Conservation (phyloP, 2,888 invertebrate species). For the Rugalucina vietnamica region DNA sequence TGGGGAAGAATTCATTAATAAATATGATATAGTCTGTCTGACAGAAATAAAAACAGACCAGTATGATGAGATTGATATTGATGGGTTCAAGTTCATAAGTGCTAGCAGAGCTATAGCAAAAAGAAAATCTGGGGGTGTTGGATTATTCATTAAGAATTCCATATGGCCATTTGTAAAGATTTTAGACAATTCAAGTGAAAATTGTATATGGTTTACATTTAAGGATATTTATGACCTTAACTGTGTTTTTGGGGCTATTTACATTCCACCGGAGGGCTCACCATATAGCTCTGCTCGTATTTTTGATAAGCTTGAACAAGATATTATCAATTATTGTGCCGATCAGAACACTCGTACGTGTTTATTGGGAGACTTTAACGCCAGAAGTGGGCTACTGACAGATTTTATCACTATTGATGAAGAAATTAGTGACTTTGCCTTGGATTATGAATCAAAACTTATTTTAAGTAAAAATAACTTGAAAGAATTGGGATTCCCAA, state of each 20-base stretch:
- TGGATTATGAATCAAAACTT: conserved; percentile 2
- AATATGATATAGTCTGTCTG: background rate
- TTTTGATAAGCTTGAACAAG: conserved; percentile 8
- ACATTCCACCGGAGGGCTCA: conserved; percentile 3
- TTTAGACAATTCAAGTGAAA: background rate
- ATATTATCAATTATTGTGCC: background rate
- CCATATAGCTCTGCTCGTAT: conserved; percentile 5
- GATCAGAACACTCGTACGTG: background rate
- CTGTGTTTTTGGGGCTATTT: conserved; percentile 7
- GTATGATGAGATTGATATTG: background rate
- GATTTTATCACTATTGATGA: conserved; percentile 9
- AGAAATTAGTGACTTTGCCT: background rate
- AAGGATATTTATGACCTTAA: background rate
- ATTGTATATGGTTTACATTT: conserved; percentile 10
- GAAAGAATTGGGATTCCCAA: background rate
- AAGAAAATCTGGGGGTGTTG: conserved; percentile 9
- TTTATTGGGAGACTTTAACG: conserved; percentile 1
- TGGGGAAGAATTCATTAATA: background rate
- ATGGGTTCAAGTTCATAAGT: background rate
- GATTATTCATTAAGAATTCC: background rate
- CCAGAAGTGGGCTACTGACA: background rate
- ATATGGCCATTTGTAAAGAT: conserved; percentile 1
- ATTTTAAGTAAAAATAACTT: conserved; percentile 6
- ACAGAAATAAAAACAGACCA: background rate
- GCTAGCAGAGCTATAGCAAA: conserved; percentile 2